Evolutionary conservation across 2,797 vertebrate species (phyloP).

Genomic region (Cetoscarus ocellatus): DNA sequence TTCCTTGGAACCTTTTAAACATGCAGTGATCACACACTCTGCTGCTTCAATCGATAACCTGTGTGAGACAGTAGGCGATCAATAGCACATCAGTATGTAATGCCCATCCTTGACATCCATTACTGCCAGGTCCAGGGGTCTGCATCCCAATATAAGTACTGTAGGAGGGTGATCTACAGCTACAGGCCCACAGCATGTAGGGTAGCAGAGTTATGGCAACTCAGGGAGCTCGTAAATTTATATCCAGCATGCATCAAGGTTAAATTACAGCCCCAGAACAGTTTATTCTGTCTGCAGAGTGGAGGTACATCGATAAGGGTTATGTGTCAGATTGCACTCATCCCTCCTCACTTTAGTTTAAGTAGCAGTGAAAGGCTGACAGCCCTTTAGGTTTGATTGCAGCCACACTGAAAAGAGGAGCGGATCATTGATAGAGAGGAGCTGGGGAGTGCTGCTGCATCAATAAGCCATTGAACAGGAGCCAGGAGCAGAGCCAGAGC

Average conservation of each 20-base stretch:
- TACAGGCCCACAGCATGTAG: slow-evolving; percentile 22
- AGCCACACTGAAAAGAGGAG: slow-evolving; percentile 28
- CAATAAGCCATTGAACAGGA: slow-evolving; percentile 56
- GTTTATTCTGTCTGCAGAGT: slow-evolving; percentile 55
- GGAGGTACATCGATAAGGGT: slow-evolving; percentile 38
- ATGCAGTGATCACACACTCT: slow-evolving; percentile 52
- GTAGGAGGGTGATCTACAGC: slow-evolving; percentile 42
- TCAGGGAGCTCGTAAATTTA: slow-evolving; percentile 51
- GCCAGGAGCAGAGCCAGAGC: slow-evolving; percentile 27
- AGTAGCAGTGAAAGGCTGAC: slow-evolving; percentile 55
- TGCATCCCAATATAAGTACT: slow-evolving; percentile 34
- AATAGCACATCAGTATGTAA: slow-evolving; percentile 67
- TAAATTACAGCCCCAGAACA: slow-evolving; percentile 56
- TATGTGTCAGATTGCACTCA: slow-evolving; percentile 54
- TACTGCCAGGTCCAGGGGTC: slow-evolving; percentile 43
- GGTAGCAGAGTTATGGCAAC: slow-evolving; percentile 39
- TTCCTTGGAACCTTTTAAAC: slow-evolving; percentile 48
- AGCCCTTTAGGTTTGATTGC: slow-evolving; percentile 67
- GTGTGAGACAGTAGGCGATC: slow-evolving; percentile 47
- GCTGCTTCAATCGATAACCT: slow-evolving; percentile 60
- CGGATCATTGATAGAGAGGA: slow-evolving; percentile 50
- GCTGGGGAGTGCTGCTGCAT: slow-evolving; percentile 44
- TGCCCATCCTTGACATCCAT: slow-evolving; percentile 62
- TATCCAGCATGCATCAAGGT: slow-evolving; percentile 54
- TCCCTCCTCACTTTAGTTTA: slow-evolving; percentile 58